phyloP scores from a whole-genome alignment of 2,888 invertebrate species.

The Amphipyra berbera region DNA sequence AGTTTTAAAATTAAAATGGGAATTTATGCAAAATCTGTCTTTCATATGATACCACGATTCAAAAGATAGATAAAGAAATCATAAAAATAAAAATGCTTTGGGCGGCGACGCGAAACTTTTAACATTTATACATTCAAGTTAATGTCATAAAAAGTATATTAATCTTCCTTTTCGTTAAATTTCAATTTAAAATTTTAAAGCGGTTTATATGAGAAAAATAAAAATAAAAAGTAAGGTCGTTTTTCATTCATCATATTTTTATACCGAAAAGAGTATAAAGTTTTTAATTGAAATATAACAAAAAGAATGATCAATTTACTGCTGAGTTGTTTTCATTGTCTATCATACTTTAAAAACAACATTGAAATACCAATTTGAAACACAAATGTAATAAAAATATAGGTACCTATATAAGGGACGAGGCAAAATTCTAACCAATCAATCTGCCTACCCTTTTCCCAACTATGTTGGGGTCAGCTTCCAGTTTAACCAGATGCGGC shows the following conservation, averaged over 20 bases:
- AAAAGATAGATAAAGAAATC: too few species aligned
- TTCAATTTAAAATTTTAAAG: neutral
- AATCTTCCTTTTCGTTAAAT: neutral
- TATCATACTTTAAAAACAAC: too few species aligned
- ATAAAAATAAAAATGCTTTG: conserved; percentile 1
- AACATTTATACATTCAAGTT: conserved; percentile 15
- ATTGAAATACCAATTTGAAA: too few species aligned
- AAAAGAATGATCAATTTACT: neutral
- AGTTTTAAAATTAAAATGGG: too few species aligned
- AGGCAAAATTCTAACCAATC: too few species aligned
- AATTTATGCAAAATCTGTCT: too few species aligned
- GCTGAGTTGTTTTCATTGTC: neutral
- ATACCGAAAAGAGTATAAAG: neutral
- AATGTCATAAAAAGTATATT: conserved; percentile 13
- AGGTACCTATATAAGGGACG: neutral
- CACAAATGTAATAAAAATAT: too few species aligned
- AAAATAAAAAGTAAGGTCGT: neutral
- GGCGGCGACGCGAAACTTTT: neutral
- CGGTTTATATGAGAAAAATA: neutral
- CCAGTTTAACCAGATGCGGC: too few species aligned
- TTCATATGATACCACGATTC: neutral
- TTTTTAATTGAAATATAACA: conserved; percentile 1
- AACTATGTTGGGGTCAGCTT: too few species aligned
- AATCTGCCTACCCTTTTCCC: too few species aligned
- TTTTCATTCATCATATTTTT: neutral